phyloP scores from a whole-genome alignment of 2,888 invertebrate species.

The Mactromeris polynyma region DNA sequence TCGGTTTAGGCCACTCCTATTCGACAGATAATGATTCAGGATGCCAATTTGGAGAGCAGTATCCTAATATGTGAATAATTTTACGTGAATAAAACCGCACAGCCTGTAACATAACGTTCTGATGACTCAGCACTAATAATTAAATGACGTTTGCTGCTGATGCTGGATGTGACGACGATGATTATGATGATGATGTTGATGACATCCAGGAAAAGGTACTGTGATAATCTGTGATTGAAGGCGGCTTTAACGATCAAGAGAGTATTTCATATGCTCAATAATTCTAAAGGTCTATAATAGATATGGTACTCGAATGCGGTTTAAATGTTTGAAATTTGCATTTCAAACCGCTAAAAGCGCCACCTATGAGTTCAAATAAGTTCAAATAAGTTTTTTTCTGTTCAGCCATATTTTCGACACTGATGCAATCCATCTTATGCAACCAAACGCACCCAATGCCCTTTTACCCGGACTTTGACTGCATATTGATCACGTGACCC shows the following conservation, averaged over 20 bases:
- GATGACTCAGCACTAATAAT: no score
- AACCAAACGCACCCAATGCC: slow-evolving; percentile 1
- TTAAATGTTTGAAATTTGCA: no score
- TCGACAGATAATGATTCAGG: background rate
- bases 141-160: no score
- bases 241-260: background rate
- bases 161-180: no score
- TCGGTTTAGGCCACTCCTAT: slow-evolving; percentile 7
- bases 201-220: no score
- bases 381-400: background rate
- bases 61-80: background rate
- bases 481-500: slow-evolving; percentile 6
- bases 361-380: background rate
- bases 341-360: no score
- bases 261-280: background rate
- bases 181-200: no score
- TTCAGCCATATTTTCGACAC: background rate
- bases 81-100: no score
- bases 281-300: no score
- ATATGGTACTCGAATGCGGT: no score
- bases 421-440: background rate
- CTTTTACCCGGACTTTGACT: slow-evolving; percentile 25
- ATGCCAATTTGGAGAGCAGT: background rate
- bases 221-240: background rate
- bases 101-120: no score